Base-by-base conservation (phyloP, 92 coral and sea anemone genomes). In the Chrysogorgia sp. region DNA sequence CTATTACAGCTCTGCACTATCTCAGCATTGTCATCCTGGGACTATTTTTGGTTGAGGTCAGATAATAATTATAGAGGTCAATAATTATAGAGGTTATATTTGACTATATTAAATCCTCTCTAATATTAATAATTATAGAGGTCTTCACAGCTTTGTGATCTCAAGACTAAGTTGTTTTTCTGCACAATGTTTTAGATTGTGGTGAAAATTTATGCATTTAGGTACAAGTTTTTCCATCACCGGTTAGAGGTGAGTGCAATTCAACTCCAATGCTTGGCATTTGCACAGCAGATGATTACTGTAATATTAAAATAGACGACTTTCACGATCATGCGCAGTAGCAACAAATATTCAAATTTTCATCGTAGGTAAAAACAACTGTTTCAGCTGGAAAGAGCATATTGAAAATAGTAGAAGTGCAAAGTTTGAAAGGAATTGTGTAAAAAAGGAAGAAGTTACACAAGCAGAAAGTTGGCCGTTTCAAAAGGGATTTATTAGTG, bases 201-300 rank as follows among this genome's bases (percentile, higher is more conserved):
- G 58, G 83, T 94, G 63, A 94, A 94, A 62, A 35, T 94, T 64
- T 94, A 89, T 70, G 97, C 97, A 2, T 91, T 94, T 96, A 90
- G 97, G 12, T 34, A 89, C 82, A 86, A 88, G 7, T 94, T 91
- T 85, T 89, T 91, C 43, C 88, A 87, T 62, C 98, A 94, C 78
- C 91, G 91, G 49, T 74, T 94, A 84, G 98, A 94, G 96, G 98
- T 94, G 50, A 65, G 87, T 75, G 34, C 4, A 63, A 40, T 15
- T 6, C 2, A 12, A 34, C 4, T 23, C 5, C 23, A 57, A 2
- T 19, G 17, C 23, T 13, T 57, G 7, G 28, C 22, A 34, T 5
- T 25, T 40, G 7, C 10, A 6, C 68, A 61, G n/a, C n/a, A n/a
- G n/a, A n/a, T n/a, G n/a, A n/a, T n/a, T n/a, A n/a, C n/a, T n/a